Evolutionary conservation across 2,113 vertebrate genomes (phyloP).

Genomic region (Odobenus rosmarus): DNA sequence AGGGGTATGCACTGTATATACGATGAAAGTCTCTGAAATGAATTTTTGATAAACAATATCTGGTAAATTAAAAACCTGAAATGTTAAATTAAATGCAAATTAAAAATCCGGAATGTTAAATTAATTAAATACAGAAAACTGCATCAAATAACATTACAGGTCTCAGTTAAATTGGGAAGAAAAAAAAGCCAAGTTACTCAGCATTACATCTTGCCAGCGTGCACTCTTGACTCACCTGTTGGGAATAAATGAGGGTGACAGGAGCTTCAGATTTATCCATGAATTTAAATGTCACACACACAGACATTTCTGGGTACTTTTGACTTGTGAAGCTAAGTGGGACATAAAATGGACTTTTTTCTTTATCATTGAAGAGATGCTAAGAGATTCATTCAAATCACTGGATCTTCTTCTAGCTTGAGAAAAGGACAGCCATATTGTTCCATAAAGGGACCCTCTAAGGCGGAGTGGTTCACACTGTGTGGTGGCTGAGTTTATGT

Average conservation of each 20-base stretch:
- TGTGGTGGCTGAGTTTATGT: neutral
- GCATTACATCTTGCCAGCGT: conserved; percentile 59
- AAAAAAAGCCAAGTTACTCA: conserved; percentile 77
- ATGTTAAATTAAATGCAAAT: conserved; percentile 91
- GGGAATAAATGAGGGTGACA: conserved; percentile 53
- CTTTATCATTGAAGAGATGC: neutral
- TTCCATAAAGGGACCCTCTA: neutral
- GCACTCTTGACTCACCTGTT: conserved; percentile 71
- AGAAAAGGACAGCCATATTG: neutral
- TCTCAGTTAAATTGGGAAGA: conserved; percentile 80
- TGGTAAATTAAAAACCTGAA: conserved; percentile 89
- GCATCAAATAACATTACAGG: conserved; percentile 84
- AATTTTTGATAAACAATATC: conserved; percentile 91
- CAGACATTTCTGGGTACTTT: neutral
- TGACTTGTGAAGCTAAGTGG: neutral
- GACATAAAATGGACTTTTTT: neutral
- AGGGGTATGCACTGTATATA: conserved; percentile 83
- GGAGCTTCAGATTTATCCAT: neutral
- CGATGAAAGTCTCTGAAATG: conserved; percentile 85
- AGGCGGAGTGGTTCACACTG: neutral
- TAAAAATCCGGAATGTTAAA: conserved; percentile 89
- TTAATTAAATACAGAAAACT: conserved; percentile 88
- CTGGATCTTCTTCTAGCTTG: neutral
- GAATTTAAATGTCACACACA: conserved; percentile 51
- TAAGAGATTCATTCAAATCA: neutral